Conservation (phyloP, 2,888 invertebrate species). For the Sceliomorpha sp. region DNA sequence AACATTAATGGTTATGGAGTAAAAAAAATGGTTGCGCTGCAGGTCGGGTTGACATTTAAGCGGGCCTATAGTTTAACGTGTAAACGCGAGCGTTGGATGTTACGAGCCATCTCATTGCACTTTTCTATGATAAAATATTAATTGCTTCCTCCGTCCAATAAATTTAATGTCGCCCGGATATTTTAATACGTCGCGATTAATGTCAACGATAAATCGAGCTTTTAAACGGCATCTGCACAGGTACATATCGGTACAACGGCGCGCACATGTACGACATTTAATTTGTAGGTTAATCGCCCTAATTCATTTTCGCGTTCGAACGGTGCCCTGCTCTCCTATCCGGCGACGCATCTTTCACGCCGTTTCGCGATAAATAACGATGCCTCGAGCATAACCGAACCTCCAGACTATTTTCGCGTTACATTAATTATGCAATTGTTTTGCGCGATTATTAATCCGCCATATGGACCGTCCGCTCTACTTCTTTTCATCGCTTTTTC, state of each 20-base stretch:
- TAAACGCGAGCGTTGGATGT: too few species aligned
- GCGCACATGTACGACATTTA: conserved; percentile 65
- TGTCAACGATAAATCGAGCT: conserved; percentile 41
- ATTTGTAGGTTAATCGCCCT: conserved; percentile 72
- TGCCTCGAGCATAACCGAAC: conserved; percentile 32
- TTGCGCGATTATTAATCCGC: too few species aligned
- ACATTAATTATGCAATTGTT: conserved; percentile 8
- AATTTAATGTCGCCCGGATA: conserved; percentile 29
- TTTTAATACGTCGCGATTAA: conserved; percentile 38
- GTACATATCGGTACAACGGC: conserved; percentile 23
- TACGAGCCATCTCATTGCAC: background rate
- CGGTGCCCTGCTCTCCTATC: conserved; percentile 39
- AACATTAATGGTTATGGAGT: too few species aligned
- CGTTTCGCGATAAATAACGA: conserved; percentile 65
- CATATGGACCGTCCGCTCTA: too few species aligned
- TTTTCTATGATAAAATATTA: conserved; percentile 18
- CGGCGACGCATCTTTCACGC: conserved; percentile 66
- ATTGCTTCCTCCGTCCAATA: conserved; percentile 22
- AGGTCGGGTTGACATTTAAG: too few species aligned
- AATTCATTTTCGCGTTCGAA: conserved; percentile 69
- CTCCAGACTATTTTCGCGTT: conserved; percentile 19
- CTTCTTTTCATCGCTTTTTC: too few species aligned
- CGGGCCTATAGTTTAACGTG: too few species aligned
- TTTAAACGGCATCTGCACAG: conserved; percentile 38
- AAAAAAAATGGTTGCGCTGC: too few species aligned